Conservation (phyloP, 2,888 invertebrate genomes). For the Criorhina ranunculi region DNA sequence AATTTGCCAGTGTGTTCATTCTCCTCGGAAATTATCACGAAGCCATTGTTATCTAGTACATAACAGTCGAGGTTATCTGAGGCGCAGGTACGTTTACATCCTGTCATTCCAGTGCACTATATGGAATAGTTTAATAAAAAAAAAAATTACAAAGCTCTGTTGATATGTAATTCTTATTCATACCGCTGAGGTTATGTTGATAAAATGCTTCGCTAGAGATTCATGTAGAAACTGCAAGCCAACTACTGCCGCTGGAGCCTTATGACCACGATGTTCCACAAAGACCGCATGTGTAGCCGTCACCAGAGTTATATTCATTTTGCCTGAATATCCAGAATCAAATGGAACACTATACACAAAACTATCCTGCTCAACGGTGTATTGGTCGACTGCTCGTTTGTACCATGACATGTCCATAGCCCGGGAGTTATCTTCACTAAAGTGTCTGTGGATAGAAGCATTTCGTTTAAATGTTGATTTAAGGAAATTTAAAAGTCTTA, state of each 20-base stretch:
- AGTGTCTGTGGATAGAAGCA: slow-evolving; percentile 87
- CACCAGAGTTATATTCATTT: slow-evolving; percentile 88
- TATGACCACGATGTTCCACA: slow-evolving; percentile 92
- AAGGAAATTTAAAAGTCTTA: slow-evolving; percentile 83
- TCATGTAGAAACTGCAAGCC: slow-evolving; percentile 95
- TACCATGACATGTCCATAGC: slow-evolving; percentile 97
- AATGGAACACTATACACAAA: slow-evolving; percentile 92
- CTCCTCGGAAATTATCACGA: slow-evolving; percentile 95
- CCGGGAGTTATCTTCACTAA: slow-evolving; percentile 91
- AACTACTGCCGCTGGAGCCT: slow-evolving; percentile 96
- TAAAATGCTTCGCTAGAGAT: slow-evolving; percentile 92
- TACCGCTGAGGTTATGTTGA: slow-evolving; percentile 95
- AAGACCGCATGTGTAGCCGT: slow-evolving; percentile 97
- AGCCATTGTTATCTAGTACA: slow-evolving; percentile 97
- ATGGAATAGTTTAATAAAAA: neutral
- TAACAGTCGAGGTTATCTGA: slow-evolving; percentile 96
- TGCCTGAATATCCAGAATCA: slow-evolving; percentile 84
- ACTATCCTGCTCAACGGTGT: slow-evolving; percentile 93
- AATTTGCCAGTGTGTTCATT: slow-evolving; percentile 94
- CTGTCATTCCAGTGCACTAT: slow-evolving; percentile 88
- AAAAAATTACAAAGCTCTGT: neutral
- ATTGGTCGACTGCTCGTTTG: slow-evolving; percentile 95
- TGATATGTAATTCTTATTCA: slow-evolving; percentile 77
- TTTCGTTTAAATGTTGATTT: neutral
- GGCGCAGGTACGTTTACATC: slow-evolving; percentile 93